phyloP scores from a whole-genome alignment of 2,113 vertebrate species.

The Pseudopipra pipra region DNA sequence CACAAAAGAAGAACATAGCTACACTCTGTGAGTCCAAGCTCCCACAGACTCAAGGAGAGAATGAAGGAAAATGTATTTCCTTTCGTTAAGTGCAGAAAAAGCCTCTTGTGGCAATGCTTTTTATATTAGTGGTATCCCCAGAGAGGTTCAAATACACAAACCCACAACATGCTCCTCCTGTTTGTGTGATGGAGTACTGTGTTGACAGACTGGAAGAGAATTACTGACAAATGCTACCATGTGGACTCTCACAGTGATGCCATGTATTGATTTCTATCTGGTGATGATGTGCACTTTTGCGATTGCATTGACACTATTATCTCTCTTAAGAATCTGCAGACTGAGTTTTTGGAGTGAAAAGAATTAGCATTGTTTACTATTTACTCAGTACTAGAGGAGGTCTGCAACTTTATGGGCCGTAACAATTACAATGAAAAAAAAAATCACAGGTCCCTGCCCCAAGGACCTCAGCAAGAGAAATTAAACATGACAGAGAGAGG shows the following conservation, averaged over 20 bases:
- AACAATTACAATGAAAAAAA: neutral
- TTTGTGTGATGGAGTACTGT: conserved; percentile 30
- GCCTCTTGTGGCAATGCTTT: conserved; percentile 31
- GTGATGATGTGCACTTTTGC: conserved; percentile 47
- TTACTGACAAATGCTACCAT: conserved; percentile 61
- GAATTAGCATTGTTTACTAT: neutral
- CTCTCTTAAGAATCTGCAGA: conserved; percentile 22
- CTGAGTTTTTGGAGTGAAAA: conserved; percentile 31
- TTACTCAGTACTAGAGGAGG: neutral
- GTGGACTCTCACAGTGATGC: conserved; percentile 35
- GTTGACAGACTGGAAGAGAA: conserved; percentile 56
- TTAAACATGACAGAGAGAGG: neutral
- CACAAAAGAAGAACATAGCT: neutral
- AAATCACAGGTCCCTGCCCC: neutral
- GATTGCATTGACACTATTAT: conserved; percentile 35
- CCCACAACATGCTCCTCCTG: conserved; percentile 35
- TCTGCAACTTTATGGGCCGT: neutral
- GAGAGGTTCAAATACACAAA: conserved; percentile 52
- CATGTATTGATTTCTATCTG: conserved; percentile 53
- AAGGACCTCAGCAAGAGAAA: neutral
- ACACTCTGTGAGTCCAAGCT: neutral
- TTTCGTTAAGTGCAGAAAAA: conserved; percentile 19
- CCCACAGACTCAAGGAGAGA: neutral
- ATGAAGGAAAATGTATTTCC: conserved; percentile 32
- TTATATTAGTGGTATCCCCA: conserved; percentile 47